phyloP scores from a whole-genome alignment of 2,888 invertebrate genomes.

The Ommatoiulus sabulosus region DNA sequence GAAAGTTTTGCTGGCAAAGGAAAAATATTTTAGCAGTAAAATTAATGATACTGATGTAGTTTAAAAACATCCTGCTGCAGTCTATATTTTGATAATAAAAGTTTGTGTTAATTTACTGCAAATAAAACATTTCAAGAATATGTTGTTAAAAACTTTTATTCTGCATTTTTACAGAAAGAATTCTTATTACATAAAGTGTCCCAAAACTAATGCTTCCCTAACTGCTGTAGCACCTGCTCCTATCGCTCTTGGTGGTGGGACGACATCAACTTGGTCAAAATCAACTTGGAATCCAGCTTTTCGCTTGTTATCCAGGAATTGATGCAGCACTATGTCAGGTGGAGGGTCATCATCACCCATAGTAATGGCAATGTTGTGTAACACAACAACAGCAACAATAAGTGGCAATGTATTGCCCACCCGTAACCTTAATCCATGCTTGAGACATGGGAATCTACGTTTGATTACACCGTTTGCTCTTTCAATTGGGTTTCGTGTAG shows the following conservation, averaged over 20 bases:
- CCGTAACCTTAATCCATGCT: background rate
- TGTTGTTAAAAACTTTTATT: too few relatives aligned
- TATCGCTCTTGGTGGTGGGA: background rate
- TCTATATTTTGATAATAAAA: too few relatives aligned
- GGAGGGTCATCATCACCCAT: background rate
- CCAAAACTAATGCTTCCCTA: background rate
- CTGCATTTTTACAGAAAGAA: too few relatives aligned
- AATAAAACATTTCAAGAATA: too few relatives aligned
- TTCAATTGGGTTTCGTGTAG: background rate
- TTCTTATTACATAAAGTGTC: too few relatives aligned
- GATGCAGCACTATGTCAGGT: background rate
- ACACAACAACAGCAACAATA: background rate
- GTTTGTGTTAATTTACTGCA: too few relatives aligned
- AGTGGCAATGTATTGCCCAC: background rate
- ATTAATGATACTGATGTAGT: too few relatives aligned
- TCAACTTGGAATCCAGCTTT: background rate
- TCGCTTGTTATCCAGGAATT: background rate
- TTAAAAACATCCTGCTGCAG: too few relatives aligned
- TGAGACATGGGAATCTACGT: background rate
- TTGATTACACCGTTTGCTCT: background rate
- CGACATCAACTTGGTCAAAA: background rate
- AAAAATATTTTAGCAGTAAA: too few relatives aligned
- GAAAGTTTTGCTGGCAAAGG: too few relatives aligned
- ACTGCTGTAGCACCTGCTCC: background rate
- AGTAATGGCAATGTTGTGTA: background rate